Evolutionary conservation across 2,888 invertebrate genomes (phyloP).

Genomic region (Stratiomys singularior): DNA sequence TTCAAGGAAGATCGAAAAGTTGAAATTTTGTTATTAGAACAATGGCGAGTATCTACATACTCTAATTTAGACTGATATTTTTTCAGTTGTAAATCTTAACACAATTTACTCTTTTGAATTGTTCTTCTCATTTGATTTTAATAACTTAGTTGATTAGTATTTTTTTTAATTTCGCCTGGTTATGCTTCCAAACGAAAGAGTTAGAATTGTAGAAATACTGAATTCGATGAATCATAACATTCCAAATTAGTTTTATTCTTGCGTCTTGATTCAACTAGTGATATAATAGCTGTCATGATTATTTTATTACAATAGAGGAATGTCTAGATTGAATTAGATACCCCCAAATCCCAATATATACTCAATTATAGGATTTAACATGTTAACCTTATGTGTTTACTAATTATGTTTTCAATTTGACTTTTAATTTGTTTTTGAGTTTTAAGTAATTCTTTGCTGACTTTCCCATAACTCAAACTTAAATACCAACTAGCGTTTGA

Average conservation of each 20-base stretch:
- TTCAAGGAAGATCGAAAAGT: neutral
- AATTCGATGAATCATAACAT: neutral
- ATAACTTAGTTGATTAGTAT: constrained; percentile 23
- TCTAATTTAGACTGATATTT: neutral
- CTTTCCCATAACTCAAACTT: neutral
- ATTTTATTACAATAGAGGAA: constrained; percentile 13
- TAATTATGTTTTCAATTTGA: neutral
- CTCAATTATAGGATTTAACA: neutral
- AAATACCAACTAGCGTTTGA: neutral
- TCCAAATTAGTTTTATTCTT: neutral
- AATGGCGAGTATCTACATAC: neutral
- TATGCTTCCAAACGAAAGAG: constrained; percentile 36
- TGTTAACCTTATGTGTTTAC: neutral
- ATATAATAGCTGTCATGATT: neutral
- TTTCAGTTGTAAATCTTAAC: neutral
- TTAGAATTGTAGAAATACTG: neutral
- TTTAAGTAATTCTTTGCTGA: neutral
- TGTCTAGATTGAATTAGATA: neutral
- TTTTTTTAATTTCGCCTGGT: constrained; percentile 46
- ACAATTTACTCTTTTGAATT: neutral
- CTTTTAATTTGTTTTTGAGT: neutral
- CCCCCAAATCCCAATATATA: neutral
- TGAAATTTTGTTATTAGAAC: neutral
- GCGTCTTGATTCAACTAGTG: neutral
- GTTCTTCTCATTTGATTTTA: constrained; percentile 28